Evolutionary conservation across 2,888 invertebrate species (phyloP).

Genomic region (Plebejus melissa): DNA sequence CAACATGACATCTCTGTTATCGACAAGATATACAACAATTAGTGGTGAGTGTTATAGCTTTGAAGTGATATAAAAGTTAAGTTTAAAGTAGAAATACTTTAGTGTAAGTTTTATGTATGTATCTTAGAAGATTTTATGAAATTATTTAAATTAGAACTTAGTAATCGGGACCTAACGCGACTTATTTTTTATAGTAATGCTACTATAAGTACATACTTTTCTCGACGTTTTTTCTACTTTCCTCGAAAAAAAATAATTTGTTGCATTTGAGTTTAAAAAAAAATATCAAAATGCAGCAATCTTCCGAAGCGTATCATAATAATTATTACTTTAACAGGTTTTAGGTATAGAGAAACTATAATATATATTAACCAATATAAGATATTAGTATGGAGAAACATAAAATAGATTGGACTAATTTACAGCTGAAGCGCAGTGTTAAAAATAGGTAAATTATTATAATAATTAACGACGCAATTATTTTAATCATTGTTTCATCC

Average conservation of each 20-base stretch:
- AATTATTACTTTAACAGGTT: too few relatives aligned
- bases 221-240: not conserved
- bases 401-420: not conserved
- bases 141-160: too few relatives aligned
- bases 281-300: too few relatives aligned
- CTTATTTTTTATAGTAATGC: too few relatives aligned
- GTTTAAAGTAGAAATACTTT: not conserved
- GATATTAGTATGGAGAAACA: not conserved
- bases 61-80: not conserved
- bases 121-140: not conserved
- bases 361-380: too few relatives aligned
- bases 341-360: not conserved
- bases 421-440: not conserved
- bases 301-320: too few relatives aligned
- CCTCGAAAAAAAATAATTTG: not conserved
- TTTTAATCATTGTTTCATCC: not conserved
- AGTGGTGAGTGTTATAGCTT: not conserved
- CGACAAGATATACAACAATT: too few relatives aligned
- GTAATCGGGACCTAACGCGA: too few relatives aligned
- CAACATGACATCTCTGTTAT: too few relatives aligned
- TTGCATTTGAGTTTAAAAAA: too few relatives aligned
- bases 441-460: not conserved
- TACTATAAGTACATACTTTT: too few relatives aligned
- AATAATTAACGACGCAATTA: not conserved
- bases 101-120: not conserved